Evolutionary conservation across 2,113 vertebrate species (phyloP).

Genomic region (Philantomba maxwellii): DNA sequence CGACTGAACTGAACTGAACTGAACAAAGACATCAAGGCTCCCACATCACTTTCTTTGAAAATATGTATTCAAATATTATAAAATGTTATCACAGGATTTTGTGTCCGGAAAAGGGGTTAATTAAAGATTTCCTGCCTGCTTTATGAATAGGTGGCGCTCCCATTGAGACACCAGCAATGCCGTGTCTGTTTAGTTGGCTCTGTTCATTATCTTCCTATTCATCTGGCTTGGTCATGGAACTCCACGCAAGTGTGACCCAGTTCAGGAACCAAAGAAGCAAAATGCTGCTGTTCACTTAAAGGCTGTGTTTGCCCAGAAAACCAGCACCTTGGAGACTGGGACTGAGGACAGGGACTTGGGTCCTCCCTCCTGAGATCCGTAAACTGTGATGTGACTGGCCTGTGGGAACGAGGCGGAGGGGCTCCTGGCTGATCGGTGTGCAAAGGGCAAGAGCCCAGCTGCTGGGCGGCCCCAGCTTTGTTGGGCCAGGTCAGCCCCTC

Average conservation of each 20-base stretch:
- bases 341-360: rapidly evolving
- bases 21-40: not conserved
- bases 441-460: not conserved
- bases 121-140: not conserved
- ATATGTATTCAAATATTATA: not conserved
- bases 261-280: not conserved
- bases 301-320: not conserved
- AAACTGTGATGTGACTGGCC: rapidly evolving
- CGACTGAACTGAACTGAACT: no score
- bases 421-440: not conserved
- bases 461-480: not conserved
- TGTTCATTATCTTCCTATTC: not conserved
- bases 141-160: not conserved
- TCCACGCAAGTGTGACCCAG: not conserved
- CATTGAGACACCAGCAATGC: rapidly evolving
- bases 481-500: not conserved
- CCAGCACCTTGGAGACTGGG: rapidly evolving
- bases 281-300: not conserved
- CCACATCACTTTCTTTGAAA: not conserved
- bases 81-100: not conserved
- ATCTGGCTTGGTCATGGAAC: not conserved
- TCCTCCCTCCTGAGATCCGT: not conserved
- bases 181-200: rapidly evolving
- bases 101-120: not conserved
- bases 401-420: rapidly evolving